Evolutionary conservation across 92 coral and sea anemone genomes (phyloP).

Genomic region (Chrysogorgia sp.): DNA sequence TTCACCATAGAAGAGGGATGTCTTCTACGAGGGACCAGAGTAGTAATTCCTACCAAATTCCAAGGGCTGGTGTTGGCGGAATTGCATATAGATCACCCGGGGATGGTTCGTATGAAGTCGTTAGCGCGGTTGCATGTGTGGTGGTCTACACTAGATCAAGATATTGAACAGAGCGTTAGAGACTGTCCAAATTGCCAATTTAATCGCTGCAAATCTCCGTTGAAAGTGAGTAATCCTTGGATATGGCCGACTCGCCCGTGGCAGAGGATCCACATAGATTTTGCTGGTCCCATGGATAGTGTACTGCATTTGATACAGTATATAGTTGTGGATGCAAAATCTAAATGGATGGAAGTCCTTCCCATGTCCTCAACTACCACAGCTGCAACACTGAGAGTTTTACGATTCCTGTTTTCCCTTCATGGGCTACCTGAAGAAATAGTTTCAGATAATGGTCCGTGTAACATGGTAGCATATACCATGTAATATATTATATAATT

Average conservation of each 20-base stretch:
- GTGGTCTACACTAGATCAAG: slow-evolving; percentile 50
- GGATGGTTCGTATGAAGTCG: slow-evolving; percentile 64
- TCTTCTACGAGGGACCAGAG: slow-evolving; percentile 46
- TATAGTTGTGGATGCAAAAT: no score
- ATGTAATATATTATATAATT: no score
- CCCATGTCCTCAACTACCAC: no score
- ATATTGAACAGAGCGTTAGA: slow-evolving; percentile 38
- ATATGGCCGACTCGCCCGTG: slow-evolving; percentile 53
- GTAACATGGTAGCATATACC: no score
- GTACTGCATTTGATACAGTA: no score
- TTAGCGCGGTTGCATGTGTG: slow-evolving; percentile 58
- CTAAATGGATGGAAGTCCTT: no score
- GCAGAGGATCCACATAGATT: slow-evolving; percentile 56
- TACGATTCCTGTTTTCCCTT: no score
- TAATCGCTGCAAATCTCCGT: slow-evolving; percentile 2
- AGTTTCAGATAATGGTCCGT: no score
- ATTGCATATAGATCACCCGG: slow-evolving; percentile 51
- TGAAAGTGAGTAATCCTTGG: slow-evolving; percentile 36
- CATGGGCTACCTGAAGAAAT: no score
- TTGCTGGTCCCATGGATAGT: slow-evolving; percentile 51
- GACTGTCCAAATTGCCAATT: slow-evolving; percentile 47
- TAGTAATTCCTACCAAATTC: slow-evolving; percentile 36
- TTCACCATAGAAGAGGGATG: slow-evolving; percentile 53
- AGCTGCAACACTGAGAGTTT: no score
- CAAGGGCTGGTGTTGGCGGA: slow-evolving; percentile 32